Evolutionary conservation across 2,888 invertebrate genomes (phyloP).

Genomic region (Perdita meconis): DNA sequence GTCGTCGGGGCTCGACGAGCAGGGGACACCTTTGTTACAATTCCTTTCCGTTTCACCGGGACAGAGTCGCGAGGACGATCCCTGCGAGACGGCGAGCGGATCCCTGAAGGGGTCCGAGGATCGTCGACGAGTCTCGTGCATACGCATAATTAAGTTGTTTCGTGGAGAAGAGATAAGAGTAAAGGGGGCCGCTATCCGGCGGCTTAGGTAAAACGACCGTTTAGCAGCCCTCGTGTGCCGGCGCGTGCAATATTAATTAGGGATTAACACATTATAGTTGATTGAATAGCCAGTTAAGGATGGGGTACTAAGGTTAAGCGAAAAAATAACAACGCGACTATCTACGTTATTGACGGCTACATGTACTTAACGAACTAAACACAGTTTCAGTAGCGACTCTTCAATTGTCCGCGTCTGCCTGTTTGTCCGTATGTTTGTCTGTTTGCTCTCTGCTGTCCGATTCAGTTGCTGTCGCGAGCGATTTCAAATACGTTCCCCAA

Average conservation of each 20-base stretch:
- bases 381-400: conserved; percentile 42
- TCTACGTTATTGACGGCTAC: conserved; percentile 51
- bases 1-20: conserved; percentile 42
- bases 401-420: conserved; percentile 33
- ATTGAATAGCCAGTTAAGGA: conserved; percentile 61
- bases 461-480: conserved; percentile 42
- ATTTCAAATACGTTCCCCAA: conserved; percentile 26
- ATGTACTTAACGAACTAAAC: conserved; percentile 26
- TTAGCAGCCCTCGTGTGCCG: conserved; percentile 78
- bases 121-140: conserved; percentile 19
- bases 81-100: conserved; percentile 1
- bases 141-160: conserved; percentile 60
- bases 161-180: neutral
- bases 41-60: conserved; percentile 44
- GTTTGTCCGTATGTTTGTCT: conserved; percentile 6
- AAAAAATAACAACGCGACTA: conserved; percentile 39
- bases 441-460: conserved; percentile 12
- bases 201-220: conserved; percentile 19
- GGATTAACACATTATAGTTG: conserved; percentile 55
- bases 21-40: conserved; percentile 52
- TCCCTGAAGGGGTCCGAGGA: neutral
- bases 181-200: conserved; percentile 30
- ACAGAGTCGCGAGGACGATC: neutral
- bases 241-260: conserved; percentile 84
- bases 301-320: conserved; percentile 59